phyloP scores from a whole-genome alignment of 2,113 vertebrate genomes.

The Anguilla japonica region DNA sequence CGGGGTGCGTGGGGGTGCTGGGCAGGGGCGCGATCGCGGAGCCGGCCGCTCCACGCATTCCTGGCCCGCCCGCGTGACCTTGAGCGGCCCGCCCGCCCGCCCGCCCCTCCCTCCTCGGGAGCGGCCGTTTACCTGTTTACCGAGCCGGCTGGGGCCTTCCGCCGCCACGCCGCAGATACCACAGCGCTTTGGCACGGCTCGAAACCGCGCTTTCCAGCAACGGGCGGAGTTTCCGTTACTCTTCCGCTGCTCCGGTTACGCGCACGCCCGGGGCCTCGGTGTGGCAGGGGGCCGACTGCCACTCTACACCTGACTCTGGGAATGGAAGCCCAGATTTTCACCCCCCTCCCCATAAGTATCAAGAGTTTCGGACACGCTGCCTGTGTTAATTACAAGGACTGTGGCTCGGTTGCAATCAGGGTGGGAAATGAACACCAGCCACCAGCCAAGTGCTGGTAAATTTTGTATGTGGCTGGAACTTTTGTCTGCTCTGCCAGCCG shows the following conservation, averaged over 20 bases:
- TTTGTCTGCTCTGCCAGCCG: too few species aligned
- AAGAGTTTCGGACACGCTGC: background rate
- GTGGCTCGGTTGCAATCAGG: background rate
- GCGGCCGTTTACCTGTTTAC: background rate
- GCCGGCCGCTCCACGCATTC: constrained; percentile 58
- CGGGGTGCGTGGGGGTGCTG: constrained; percentile 2
- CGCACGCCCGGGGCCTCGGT: background rate
- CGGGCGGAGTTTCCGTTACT: background rate
- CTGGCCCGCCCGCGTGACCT: constrained; percentile 53
- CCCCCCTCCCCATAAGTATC: background rate
- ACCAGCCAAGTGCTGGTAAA: too few species aligned
- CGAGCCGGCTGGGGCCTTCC: background rate
- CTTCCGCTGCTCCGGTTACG: background rate
- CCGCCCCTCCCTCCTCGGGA: background rate
- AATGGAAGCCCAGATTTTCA: background rate
- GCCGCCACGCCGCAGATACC: background rate
- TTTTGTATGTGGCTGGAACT: too few species aligned
- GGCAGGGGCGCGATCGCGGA: constrained; percentile 47
- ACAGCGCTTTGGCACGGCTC: background rate
- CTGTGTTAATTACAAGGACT: background rate
- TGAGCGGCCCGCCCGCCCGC: constrained; percentile 10
- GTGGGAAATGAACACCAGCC: too few species aligned
- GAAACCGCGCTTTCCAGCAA: background rate
- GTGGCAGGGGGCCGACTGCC: background rate
- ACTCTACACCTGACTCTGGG: background rate